These are phyloP conservation scores for Drosophila affinis DNA, from an alignment of 2,888 invertebrate genomes.

Conservation along the genomic window DNA sequence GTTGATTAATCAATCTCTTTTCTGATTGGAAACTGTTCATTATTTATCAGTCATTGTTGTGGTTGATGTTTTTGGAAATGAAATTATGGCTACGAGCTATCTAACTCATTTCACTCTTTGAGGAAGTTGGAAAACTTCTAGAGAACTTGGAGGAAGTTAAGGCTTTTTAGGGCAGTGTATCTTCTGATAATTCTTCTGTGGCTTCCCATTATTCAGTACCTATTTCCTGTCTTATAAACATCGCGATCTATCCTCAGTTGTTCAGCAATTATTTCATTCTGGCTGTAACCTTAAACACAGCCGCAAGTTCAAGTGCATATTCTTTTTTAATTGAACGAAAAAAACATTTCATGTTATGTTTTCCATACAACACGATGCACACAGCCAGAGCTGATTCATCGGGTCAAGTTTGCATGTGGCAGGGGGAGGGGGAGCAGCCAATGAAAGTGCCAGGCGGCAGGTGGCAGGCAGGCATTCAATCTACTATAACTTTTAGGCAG, in stretches of 20 bases:
- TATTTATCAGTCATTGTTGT: conserved; percentile 34
- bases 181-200: background rate
- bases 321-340: conserved; percentile 8
- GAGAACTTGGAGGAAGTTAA: background rate
- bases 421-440: background rate
- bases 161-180: background rate
- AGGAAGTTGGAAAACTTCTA: background rate
- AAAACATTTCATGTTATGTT: conserved; percentile 12
- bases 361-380: conserved; percentile 30
- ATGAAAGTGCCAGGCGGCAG: conserved; percentile 6
- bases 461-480: background rate
- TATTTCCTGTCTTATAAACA: background rate
- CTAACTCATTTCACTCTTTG: background rate
- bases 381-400: conserved; percentile 26
- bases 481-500: conserved; percentile 2
- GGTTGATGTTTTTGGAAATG: conserved; percentile 9
- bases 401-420: conserved; percentile 16
- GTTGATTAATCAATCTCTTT: conserved; percentile 38
- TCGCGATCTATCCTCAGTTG: too few relatives aligned
- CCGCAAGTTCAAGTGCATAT: conserved; percentile 27
- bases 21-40: conserved; percentile 40
- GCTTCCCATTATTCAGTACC: background rate
- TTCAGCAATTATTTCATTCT: conserved; percentile 25
- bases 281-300: conserved; percentile 24
- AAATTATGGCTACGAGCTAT: conserved; percentile 5